Evolutionary conservation across 2,797 vertebrate genomes (phyloP), one percentile per base, ranked within the genome.

Genomic region (Sebastes nivosus): DNA sequence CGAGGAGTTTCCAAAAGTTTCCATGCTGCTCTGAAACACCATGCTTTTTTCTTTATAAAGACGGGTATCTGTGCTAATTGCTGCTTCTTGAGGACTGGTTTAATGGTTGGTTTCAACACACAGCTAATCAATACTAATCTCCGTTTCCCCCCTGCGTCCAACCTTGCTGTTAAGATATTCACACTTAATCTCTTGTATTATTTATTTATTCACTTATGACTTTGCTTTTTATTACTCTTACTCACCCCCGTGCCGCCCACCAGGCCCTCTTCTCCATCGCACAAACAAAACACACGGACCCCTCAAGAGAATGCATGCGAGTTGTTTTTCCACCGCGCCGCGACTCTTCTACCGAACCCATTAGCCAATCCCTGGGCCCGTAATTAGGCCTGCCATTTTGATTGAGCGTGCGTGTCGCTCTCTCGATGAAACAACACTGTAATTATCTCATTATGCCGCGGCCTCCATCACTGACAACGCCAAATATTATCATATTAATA

Each of bases 311-410:
- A 80, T 1, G 22, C 22, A 82, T 29, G 36, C 61, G 58, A 38
- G 20, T 32, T 5, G 46, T 72, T 76, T 74, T 64, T 52, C 20
- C 50, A 80, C n/a, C 50, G 75, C 14, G 6, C 77, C 59, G 22
- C 71, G 94, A 95, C 95, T 96, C 96, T 95, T 95, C 95, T 93
- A 94, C 94, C 92, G 60, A 97, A 96, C 96, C 96, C 97, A 98
- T 98, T 98, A 98, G 96, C 96, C 96, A 97, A 97, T 98, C 97
- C 96, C 97, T 93, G 86, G 95, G 96, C 97, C 96, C 95, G 93
- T 98, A 98, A 98, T 98, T 99, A 97, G 94, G 93, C 92, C 96
- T 97, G 97, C 96, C 97, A 97, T 97, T 97, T 96, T 98, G 97
- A 99, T 97, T 96, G 96, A 97, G 95, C 93, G 90, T 91, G 95